Conservation (phyloP, 2,797 vertebrate genomes). For the Pipistrellus nathusii region DNA sequence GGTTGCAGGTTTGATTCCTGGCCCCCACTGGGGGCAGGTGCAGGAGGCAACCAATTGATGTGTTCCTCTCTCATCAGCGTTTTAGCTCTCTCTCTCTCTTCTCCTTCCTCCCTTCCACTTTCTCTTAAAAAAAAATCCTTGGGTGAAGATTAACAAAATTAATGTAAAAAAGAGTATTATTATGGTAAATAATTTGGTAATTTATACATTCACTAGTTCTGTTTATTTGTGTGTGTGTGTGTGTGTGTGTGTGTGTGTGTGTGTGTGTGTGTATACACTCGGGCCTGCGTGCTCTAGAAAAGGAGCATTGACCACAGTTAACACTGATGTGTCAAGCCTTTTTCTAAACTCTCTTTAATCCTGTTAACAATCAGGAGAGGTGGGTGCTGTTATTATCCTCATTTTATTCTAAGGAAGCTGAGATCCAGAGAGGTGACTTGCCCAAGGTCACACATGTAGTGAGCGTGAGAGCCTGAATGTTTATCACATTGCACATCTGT, state of each 20-base stretch:
- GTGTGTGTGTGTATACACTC: not conserved
- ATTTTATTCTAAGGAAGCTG: not conserved
- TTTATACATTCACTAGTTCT: not conserved
- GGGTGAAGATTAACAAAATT: no score
- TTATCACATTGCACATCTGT: not conserved
- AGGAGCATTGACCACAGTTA: not conserved
- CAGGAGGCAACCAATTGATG: no score
- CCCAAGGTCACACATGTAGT: not conserved
- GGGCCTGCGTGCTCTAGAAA: not conserved
- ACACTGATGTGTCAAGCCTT: not conserved
- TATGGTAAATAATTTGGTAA: not conserved
- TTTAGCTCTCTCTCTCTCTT: no score
- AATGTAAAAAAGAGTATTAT: not conserved
- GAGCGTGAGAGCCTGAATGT: not conserved
- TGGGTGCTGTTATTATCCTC: not conserved
- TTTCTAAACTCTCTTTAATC: not conserved
- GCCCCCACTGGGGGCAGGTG: no score
- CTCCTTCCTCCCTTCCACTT: no score
- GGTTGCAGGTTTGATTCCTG: no score
- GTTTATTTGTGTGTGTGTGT: not conserved
- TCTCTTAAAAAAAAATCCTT: no score
- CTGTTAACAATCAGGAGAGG: not conserved
- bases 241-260: not conserved
- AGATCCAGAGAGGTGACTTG: not conserved
- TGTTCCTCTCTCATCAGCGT: no score